phyloP scores from a whole-genome alignment of 2,888 invertebrate genomes.

The Melanophora roralis region DNA sequence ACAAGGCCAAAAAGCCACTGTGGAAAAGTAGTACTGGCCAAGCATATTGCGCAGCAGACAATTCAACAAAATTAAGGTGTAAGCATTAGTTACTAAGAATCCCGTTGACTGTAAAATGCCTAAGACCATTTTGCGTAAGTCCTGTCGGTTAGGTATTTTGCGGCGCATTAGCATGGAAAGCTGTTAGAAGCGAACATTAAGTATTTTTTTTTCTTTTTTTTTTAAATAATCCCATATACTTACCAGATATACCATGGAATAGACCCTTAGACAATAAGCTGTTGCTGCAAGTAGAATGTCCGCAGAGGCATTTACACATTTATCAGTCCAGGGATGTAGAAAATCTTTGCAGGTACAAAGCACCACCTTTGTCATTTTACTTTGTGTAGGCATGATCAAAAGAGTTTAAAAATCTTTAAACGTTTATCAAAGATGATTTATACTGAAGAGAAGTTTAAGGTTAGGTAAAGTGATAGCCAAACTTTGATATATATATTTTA shows the following conservation, averaged over 20 bases:
- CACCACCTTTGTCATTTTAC: constrained; percentile 79
- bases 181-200: constrained; percentile 74
- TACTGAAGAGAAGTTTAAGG: no score
- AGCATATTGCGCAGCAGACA: constrained; percentile 83
- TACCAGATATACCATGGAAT: constrained; percentile 86
- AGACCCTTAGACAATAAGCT: constrained; percentile 85
- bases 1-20: constrained; percentile 85
- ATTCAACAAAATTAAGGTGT: constrained; percentile 84
- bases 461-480: no score
- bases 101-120: constrained; percentile 86
- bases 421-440: no score
- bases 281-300: constrained; percentile 82
- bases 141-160: constrained; percentile 80
- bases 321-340: constrained; percentile 88
- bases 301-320: constrained; percentile 83
- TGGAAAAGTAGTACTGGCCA: constrained; percentile 84
- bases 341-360: constrained; percentile 83
- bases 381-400: constrained; percentile 76
- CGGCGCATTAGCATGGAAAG: constrained; percentile 84
- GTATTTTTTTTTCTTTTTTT: no score
- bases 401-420: no score
- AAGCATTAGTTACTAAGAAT: constrained; percentile 86
- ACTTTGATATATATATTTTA: no score
- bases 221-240: constrained; percentile 67
- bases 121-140: constrained; percentile 81